Percentiles rank a stretch among this genome's conserved stretches.
Conservation (phyloP, 2,113 vertebrate genomes). For the Ranitomeya imitator region DNA sequence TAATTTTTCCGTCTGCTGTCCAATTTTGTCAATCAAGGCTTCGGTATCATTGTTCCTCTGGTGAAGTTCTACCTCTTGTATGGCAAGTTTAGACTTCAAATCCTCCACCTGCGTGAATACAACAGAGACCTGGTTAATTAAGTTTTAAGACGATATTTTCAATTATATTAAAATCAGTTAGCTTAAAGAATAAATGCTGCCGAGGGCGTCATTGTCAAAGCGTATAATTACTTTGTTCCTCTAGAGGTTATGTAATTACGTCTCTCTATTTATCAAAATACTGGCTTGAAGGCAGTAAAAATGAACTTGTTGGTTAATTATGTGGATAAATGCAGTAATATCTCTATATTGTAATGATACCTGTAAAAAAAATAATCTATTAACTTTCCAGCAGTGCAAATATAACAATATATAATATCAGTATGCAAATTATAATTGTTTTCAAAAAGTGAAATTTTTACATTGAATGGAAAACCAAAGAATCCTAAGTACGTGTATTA, state of each 20-base stretch:
- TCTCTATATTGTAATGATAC: neutral
- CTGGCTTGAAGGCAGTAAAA: conserved; percentile 73
- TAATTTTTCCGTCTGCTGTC: conserved; percentile 72
- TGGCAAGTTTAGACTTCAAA: conserved; percentile 81
- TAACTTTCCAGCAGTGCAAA: neutral
- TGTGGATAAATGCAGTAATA: conserved; percentile 73
- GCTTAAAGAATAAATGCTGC: conserved; percentile 78
- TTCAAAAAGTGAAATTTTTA: neutral
- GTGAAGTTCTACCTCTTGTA: conserved; percentile 84
- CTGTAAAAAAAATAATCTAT: neutral
- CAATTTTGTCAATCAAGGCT: conserved; percentile 73
- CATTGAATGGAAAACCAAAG: neutral
- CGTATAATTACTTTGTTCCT: conserved; percentile 83
- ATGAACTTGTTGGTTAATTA: conserved; percentile 75
- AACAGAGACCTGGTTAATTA: conserved; percentile 80
- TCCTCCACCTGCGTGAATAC: conserved; percentile 84
- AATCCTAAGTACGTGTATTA: neutral
- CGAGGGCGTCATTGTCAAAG: conserved; percentile 80
- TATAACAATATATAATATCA: neutral
- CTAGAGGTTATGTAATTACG: conserved; percentile 78
- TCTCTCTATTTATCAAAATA: conserved; percentile 84
- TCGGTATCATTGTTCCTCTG: conserved; percentile 80
- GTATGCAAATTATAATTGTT: conserved; percentile 6
- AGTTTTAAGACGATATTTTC: conserved; percentile 80
- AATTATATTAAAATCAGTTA: conserved; percentile 80